phyloP scores from a whole-genome alignment of 2,888 invertebrate species.

The Drosophila gaucha region DNA sequence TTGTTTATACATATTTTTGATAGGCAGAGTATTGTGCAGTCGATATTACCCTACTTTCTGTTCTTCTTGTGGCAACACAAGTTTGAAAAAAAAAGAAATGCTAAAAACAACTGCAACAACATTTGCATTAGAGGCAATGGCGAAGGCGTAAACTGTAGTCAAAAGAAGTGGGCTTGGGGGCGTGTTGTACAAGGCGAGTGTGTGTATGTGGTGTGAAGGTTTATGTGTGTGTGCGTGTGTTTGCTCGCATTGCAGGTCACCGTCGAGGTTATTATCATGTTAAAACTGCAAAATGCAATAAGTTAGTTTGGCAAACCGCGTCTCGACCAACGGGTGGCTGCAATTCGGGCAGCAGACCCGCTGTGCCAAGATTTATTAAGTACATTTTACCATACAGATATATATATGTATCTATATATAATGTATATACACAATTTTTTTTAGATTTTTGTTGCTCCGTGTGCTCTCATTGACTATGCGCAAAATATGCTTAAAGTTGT shows the following conservation, averaged over 20 bases:
- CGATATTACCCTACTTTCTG: neutral
- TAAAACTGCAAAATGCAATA: conserved; percentile 69
- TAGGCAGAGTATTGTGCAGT: neutral
- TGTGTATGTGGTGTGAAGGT: neutral
- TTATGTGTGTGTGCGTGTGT: conserved; percentile 2
- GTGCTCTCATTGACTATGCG: too few species aligned
- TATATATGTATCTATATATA: neutral
- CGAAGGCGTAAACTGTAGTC: conserved; percentile 37
- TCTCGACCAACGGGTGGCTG: conserved; percentile 41
- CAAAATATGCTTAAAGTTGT: conserved; percentile 24
- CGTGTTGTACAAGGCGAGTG: too few species aligned
- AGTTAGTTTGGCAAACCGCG: conserved; percentile 64
- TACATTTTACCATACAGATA: conserved; percentile 23
- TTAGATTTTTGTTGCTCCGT: neutral
- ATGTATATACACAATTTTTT: neutral
- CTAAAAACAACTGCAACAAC: conserved; percentile 34
- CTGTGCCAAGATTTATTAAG: conserved; percentile 67
- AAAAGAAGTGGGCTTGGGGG: conserved; percentile 19
- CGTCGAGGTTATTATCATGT: conserved; percentile 67
- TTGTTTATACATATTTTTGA: too few species aligned
- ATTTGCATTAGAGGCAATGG: conserved; percentile 53
- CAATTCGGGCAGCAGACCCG: conserved; percentile 35
- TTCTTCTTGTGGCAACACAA: conserved; percentile 1
- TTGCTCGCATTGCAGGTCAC: conserved; percentile 37
- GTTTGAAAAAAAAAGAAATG: conserved; percentile 17